Evolutionary conservation across 2,888 invertebrate genomes (phyloP), one percentile per base, ranked within the genome.

Genomic region (Hemistola chrysoprasaria): DNA sequence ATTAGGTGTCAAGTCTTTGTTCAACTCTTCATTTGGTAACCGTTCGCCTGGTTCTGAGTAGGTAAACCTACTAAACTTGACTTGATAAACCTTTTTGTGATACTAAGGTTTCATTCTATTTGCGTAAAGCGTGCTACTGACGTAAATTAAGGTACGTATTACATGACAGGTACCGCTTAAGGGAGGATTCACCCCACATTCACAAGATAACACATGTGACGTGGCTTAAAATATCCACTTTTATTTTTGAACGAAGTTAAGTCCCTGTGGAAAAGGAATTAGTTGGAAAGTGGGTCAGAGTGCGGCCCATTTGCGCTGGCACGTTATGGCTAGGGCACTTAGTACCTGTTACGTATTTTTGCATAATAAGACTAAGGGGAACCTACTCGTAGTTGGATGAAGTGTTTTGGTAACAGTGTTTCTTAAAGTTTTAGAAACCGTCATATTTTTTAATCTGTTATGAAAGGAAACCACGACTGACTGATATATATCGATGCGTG

Each of bases 281-380:
- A 79, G 71, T 74, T 68, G 59, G 58, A 70, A 82, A 81, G 72
- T 82, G 65, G 82, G 81, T 76, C 82, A 79, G 60, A 68, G 53
- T 36, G 45, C 35, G 47, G 35, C 50, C 46, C 45, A 46, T 40
- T 43, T 27, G 8, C 44, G 49, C 47, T 38, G 42, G 47, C 52
- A 45, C 36, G 27, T 26, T 40, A 16, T 4, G 25, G 20, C 22
- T 31, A 31, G 9, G n/a, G 32, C 8, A 39, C 37, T 38, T 40
- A 37, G 31, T 34, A 39, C 54, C 52, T 46, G 54, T 52, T 56
- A 55, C 55, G 47, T 56, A 60, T 61, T 64, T 59, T 55, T 54
- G 56, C 59, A 52, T 62, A 65, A 62, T 55, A 60, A 53, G 55
- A 61, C 61, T 65, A n/a, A n/a, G n/a, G n/a, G n/a, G n/a, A n/a